These are phyloP conservation scores for Enteromius thamalakanensis DNA, from an alignment of 2,797 vertebrate genomes.

Conservation along the genomic window DNA sequence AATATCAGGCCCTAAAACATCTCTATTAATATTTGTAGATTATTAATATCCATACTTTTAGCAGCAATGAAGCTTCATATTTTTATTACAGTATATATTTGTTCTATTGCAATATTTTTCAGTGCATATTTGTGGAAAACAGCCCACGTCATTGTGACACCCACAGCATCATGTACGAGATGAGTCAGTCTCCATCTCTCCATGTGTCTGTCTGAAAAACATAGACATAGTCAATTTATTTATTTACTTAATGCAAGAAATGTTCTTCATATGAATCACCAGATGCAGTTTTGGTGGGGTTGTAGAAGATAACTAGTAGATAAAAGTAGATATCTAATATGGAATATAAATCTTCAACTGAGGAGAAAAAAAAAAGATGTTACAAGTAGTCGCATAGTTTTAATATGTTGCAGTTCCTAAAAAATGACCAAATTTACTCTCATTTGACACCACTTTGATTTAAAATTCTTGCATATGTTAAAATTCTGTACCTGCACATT, in stretches of 20 bases:
- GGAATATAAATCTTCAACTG: neutral
- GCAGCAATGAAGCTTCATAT: neutral
- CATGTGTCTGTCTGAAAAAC: neutral
- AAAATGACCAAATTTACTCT: neutral
- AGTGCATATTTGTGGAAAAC: neutral
- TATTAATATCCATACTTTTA: neutral
- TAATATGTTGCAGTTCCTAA: neutral
- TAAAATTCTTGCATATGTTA: neutral
- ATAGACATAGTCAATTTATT: neutral
- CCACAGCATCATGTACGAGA: neutral
- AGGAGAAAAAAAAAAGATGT: neutral
- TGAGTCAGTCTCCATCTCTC: constrained; percentile 19
- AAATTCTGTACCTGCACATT: neutral
- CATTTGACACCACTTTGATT: neutral
- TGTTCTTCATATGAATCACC: neutral
- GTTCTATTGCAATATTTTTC: neutral
- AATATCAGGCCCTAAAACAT: neutral
- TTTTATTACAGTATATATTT: neutral
- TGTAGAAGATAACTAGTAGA: neutral
- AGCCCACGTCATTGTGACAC: neutral
- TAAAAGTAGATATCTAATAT: neutral
- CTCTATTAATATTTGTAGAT: neutral
- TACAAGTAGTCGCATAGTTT: neutral
- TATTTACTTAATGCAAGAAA: neutral
- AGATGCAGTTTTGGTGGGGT: neutral